Evolutionary conservation across 23 tunicate genomes (phyloP), one percentile per base, ranked within the genome.

Genomic region (Halocynthia aurantium): DNA sequence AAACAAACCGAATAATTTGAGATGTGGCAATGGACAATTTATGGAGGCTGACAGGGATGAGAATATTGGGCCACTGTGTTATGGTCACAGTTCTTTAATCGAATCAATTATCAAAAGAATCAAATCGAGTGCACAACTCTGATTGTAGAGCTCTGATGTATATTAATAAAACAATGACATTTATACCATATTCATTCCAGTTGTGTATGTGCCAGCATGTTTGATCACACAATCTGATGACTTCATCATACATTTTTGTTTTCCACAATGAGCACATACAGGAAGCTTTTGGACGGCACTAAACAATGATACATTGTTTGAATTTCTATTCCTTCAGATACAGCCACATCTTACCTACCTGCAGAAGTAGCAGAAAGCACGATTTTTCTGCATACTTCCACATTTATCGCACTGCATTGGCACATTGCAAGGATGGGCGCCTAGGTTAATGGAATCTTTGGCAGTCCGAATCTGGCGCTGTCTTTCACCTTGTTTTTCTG

Each of bases 331-430:
- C 63, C 63, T 58, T 58, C 15, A 58, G 17, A 13, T 13, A 13
- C 63, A 13, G 2, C 4, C 63, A 58, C 17, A 58, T 15, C 63
- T n/a, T 13, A 58, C 17, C 10, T 53, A 74, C 78, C 78, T 74
- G 65, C 97, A 91, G 52, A 76, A 52, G 77, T 91, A 86, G 62
- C 98, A 93, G 70, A 93, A 93, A n/a, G 98, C 98, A 31, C 98
- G 86, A 72, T 88, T 93, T 53, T 84, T 84, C 56, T 93, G 98
- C 49, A 80, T 72, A 0, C 68, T 57, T 7, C 77, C 78, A 71
- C 98, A 93, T 84, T 88, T 84, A 40, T 93, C 98, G 54, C 98
- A 93, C 69, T 93, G 94, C 86, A 93, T 93, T 19, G 77, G 7
- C 18, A 81, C 52, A 53, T 93, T 93, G 55, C 98, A 93, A 10